Base-by-base conservation (phyloP, 37 sponge, comb jelly and placozoan genomes). In the Cladorhizidae sp. region DNA sequence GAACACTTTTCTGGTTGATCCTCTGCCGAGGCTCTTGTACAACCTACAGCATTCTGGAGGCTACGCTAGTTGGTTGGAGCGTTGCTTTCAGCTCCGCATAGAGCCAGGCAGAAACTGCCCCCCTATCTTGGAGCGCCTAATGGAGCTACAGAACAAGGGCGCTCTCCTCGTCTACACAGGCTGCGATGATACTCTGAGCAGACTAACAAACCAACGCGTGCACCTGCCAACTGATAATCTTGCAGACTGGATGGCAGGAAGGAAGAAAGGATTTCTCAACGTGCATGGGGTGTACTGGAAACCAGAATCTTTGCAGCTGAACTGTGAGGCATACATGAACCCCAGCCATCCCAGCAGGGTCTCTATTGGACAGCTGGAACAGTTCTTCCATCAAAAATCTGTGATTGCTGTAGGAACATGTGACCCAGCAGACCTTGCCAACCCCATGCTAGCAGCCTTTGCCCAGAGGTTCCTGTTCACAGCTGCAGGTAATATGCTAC, bases 281-380 rank as follows among this genome's bases (percentile, higher is more conserved):
- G 45, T 75, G 9, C 81, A 80, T 64, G 87, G 87, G 22, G 76
- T 87, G 57, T 80, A 80, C 41, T 68, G 64, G 38, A 69, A 80
- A 8, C 81, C 81, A 57, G 71, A 75, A 0, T 74, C 72, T 17
- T 74, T 87, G 3, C 41, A 69, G 42, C 25, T 87, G 25, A 75
- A 68, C 49, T 52, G 69, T 54, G 65, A 83, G 32, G 40, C 67
- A 54, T 75, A 83, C 52, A 57, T 54, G 32, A 52, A 25, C 23
- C 55, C 56, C 23, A 55, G n/a, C 31, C 84, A 86, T 25, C 74
- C 79, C 14, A 29, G 39, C 18, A 35, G 42, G 20, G 9, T 70
- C 32, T 63, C 50, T 7, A 26, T 37, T 42, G 38, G 22, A 61
- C 49, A n/a, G 8, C 72, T 78, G 36, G 74, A 37, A 42, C 54